Conservation (phyloP, 2,888 invertebrate genomes). For the Notodonta dromedarius region DNA sequence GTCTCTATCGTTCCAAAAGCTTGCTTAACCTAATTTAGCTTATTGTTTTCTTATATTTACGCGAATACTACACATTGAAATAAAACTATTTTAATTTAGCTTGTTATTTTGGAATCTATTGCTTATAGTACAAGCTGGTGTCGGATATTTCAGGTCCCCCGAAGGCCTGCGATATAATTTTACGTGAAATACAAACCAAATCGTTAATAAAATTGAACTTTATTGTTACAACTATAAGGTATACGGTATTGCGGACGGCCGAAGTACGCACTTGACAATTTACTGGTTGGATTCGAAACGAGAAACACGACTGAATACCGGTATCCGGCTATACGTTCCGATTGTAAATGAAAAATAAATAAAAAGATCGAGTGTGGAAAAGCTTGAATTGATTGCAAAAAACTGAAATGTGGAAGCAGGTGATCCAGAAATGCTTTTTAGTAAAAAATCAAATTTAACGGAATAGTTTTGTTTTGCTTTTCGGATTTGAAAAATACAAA, state of each 20-base stretch:
- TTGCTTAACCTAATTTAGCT: too few relatives aligned
- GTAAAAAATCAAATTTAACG: conserved; percentile 8
- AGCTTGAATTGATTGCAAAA: conserved; percentile 33
- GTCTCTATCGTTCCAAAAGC: too few relatives aligned
- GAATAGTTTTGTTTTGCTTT: conserved; percentile 9
- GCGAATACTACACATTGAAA: too few relatives aligned
- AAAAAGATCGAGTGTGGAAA: conserved; percentile 30
- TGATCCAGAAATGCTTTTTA: conserved; percentile 30
- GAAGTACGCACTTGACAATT: conserved; percentile 18
- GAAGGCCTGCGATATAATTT: too few relatives aligned
- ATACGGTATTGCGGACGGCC: not conserved
- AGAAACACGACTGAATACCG: conserved; percentile 35
- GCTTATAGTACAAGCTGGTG: too few relatives aligned
- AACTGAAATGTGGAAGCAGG: conserved; percentile 29
- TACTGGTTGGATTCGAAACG: conserved; percentile 25
- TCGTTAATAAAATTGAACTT: not conserved
- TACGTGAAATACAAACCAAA: too few relatives aligned
- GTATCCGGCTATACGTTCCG: conserved; percentile 26
- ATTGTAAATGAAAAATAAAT: conserved; percentile 32
- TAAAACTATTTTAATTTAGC: too few relatives aligned
- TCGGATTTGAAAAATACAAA: not conserved
- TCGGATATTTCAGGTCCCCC: too few relatives aligned
- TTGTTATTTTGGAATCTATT: too few relatives aligned
- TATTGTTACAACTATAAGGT: not conserved
- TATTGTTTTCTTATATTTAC: too few relatives aligned